These are phyloP conservation scores for Ptilodon capucinus DNA, from an alignment of 2,888 invertebrate species.

Conservation along the genomic window DNA sequence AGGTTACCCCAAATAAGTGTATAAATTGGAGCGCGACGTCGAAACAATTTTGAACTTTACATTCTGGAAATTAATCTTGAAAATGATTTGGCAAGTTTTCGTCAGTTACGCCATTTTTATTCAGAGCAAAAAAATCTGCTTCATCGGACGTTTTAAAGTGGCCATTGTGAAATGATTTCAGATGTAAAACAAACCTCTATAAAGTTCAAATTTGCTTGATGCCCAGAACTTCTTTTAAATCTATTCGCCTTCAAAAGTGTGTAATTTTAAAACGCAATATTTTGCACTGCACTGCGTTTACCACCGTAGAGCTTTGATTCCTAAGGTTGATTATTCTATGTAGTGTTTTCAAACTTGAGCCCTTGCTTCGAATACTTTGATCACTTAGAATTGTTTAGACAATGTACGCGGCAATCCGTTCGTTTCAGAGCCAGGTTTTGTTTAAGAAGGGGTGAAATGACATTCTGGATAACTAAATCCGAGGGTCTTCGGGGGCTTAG, in stretches of 20 bases:
- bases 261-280: constrained; percentile 55
- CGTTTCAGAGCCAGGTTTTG: constrained; percentile 74
- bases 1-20: constrained; percentile 45
- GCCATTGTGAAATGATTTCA: constrained; percentile 30
- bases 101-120: constrained; percentile 31
- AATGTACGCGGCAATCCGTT: constrained; percentile 74
- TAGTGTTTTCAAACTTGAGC: constrained; percentile 27
- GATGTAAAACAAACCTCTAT: constrained; percentile 26
- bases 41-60: constrained; percentile 31
- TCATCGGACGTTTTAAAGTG: constrained; percentile 65
- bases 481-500: constrained; percentile 46
- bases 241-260: constrained; percentile 40
- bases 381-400: constrained; percentile 76
- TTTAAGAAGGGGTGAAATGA: constrained; percentile 76
- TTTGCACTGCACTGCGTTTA: constrained; percentile 15
- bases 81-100: constrained; percentile 14
- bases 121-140: constrained; percentile 47
- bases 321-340: constrained; percentile 21
- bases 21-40: constrained; percentile 17
- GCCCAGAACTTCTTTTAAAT: constrained; percentile 39
- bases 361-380: constrained; percentile 45
- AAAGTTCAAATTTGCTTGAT: constrained; percentile 35
- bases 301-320: neutral
- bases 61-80: constrained; percentile 7
- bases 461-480: constrained; percentile 72